Evolutionary conservation across 2,888 invertebrate genomes (phyloP).

Genomic region (Griposia aprilina): DNA sequence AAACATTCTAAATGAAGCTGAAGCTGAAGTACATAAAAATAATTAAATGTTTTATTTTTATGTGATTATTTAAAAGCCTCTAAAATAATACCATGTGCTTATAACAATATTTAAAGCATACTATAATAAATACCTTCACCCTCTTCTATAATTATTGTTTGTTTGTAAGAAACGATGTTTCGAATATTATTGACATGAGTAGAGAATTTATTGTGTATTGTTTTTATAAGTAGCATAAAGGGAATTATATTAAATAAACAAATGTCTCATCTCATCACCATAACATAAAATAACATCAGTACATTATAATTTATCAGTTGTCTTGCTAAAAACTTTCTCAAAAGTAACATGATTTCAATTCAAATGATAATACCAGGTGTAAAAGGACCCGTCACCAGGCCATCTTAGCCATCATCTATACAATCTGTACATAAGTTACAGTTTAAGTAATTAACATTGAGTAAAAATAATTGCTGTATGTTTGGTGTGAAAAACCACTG

Average conservation of each 20-base stretch:
- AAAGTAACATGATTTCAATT: background rate
- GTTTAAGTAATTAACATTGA: background rate
- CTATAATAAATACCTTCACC: background rate
- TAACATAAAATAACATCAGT: background rate
- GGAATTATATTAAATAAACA: conserved; percentile 3
- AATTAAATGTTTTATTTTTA: background rate
- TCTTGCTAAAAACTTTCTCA: no score
- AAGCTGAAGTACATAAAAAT: background rate
- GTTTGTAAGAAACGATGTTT: background rate
- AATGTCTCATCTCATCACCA: background rate
- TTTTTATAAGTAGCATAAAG: background rate
- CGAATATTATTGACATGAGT: conserved; percentile 11
- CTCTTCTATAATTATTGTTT: background rate
- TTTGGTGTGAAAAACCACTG: no score
- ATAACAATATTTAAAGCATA: background rate
- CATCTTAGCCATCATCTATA: background rate
- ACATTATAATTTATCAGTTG: background rate
- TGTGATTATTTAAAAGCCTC: background rate
- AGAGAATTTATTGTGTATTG: conserved; percentile 25
- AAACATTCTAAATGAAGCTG: background rate
- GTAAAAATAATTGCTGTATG: background rate
- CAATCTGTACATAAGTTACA: background rate
- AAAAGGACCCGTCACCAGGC: background rate
- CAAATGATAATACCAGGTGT: background rate
- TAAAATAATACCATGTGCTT: conserved; percentile 1